These are phyloP conservation scores for Acholoe squamosa DNA, from an alignment of 2,888 invertebrate genomes.

Conservation along the genomic window DNA sequence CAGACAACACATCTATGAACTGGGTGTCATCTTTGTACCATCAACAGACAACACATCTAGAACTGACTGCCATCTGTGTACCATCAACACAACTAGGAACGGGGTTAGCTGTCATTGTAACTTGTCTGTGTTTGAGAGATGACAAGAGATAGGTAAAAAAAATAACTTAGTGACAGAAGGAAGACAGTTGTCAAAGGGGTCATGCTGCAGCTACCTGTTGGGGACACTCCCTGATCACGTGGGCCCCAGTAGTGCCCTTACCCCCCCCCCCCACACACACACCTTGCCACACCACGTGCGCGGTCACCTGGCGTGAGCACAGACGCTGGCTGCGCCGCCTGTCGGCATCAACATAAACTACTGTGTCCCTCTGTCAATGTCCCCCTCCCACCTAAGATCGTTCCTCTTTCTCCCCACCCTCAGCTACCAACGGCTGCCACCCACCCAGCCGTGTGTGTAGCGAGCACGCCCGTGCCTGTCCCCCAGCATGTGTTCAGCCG, in stretches of 20 bases:
- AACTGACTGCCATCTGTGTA: no score
- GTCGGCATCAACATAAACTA: not conserved
- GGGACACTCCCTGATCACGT: not conserved
- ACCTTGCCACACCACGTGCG: not conserved
- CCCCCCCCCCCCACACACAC: not conserved
- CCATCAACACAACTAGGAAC: no score
- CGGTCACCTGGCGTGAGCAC: not conserved
- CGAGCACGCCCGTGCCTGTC: not conserved
- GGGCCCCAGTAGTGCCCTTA: not conserved
- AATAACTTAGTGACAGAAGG: no score
- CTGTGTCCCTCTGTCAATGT: conserved; percentile 5
- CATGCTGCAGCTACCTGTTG: not conserved
- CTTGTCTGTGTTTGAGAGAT: no score
- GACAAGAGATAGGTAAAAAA: no score
- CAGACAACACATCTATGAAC: no score
- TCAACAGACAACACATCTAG: no score
- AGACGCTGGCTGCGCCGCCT: not conserved
- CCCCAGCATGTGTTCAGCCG: conserved; percentile 45
- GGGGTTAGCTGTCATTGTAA: no score
- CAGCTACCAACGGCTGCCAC: not conserved
- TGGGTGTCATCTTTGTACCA: no score
- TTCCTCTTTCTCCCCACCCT: not conserved
- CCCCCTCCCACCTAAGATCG: not conserved
- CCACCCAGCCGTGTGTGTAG: not conserved
- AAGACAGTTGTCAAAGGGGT: no score